These are phyloP conservation scores for Macrotus californicus DNA, from an alignment of 2,113 vertebrate species.

Conservation along the genomic window DNA sequence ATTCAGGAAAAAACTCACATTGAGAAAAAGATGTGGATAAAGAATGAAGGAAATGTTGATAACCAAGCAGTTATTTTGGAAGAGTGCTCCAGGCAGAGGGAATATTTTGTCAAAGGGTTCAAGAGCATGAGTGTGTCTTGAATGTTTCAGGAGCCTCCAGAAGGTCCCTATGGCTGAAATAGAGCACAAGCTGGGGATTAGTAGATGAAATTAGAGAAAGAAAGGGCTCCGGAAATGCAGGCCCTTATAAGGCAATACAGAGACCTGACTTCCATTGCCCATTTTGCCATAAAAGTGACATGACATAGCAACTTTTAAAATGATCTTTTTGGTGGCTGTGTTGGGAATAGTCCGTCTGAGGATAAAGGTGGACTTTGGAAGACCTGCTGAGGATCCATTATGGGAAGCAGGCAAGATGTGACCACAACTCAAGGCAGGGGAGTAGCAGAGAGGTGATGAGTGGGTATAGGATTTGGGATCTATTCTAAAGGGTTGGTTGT, in stretches of 20 bases:
- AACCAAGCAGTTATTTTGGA: background rate
- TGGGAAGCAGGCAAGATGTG: background rate
- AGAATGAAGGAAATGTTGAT: background rate
- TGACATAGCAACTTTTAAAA: background rate
- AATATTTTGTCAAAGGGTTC: background rate
- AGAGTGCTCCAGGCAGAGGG: background rate
- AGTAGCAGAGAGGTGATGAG: background rate
- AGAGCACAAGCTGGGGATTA: background rate
- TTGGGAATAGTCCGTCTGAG: background rate
- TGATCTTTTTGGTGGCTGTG: background rate
- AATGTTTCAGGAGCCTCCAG: background rate
- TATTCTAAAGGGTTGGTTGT: background rate
- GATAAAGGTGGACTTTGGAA: background rate
- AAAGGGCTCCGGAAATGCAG: background rate
- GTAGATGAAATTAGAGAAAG: background rate
- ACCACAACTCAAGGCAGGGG: background rate
- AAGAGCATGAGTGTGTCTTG: background rate
- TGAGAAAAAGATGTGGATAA: background rate
- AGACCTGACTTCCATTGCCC: background rate
- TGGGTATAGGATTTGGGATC: background rate
- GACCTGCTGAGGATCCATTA: background rate
- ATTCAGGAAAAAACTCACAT: background rate
- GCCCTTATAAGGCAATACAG: background rate
- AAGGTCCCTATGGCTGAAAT: background rate
- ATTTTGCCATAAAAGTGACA: background rate